Evolutionary conservation across 2,113 vertebrate genomes (phyloP), one percentile per base, ranked within the genome.

Genomic region (Ifrita kowaldi): DNA sequence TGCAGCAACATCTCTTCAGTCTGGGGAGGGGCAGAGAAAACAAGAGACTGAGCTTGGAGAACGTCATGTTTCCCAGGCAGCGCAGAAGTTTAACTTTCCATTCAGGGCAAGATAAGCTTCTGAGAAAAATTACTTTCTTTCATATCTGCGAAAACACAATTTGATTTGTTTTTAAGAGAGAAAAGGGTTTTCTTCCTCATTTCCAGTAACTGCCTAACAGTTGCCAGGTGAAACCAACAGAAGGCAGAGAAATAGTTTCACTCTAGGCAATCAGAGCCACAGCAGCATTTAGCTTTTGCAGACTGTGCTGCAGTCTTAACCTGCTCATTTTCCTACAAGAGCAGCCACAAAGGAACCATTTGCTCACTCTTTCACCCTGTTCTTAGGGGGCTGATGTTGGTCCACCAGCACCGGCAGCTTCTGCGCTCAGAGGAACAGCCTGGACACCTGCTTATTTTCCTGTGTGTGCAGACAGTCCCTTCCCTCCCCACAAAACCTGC

Each of bases 381-480:
- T 84, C 46, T 84, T 33, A 41, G 35, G 56, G 3, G 10, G 50
- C 0, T 74, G 26, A 28, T 57, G 20, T 46, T 28, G 55, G 37
- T 87, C 28, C 35, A 23, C 4, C 47, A 70, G 41, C 1, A 1
- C 22, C 0, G 0, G 44, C 63, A 50, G 6, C 37, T 84, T 56
- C 63, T 60, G 39, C 0, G 1, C 21, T 50, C 60, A 10, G 22
- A 55, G 77, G 46, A 80, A 60, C 50, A 60, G 35, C 30, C 49
- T 16, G 23, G 3, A 42, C 21, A 53, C 9, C 27, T 1, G 2
- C 7, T 33, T 70, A 1, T 59, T 88, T 49, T 53, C 23, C 57
- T 90, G 21, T 11, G 5, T 21, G 8, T 47, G 24, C 32, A 44
- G 44, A 57, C 11, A 26, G 16, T 21, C 27, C 8, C 27, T 69